These are phyloP conservation scores for Apostichopus californicus DNA, from an alignment of 35 echinoderm and acorn worm genomes.

Conservation along the genomic window DNA sequence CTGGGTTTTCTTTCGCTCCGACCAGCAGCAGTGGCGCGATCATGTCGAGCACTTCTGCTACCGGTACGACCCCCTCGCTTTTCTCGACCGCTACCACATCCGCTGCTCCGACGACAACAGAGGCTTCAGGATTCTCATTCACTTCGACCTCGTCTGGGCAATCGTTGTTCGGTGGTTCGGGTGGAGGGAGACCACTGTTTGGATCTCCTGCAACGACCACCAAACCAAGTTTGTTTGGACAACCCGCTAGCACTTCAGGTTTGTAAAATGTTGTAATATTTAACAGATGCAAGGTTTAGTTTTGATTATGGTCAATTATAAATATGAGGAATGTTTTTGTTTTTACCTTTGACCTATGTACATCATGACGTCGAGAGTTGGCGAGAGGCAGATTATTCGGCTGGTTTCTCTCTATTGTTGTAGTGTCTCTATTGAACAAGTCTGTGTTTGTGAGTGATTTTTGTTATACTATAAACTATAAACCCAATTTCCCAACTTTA, in stretches of 20 bases:
- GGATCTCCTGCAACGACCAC: neutral
- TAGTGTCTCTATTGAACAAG: too few species aligned
- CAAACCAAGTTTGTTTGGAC: slow-evolving; percentile 20
- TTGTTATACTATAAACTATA: too few species aligned
- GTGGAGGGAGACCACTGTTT: neutral
- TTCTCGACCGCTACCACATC: neutral
- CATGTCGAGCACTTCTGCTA: neutral
- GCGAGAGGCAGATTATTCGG: too few species aligned
- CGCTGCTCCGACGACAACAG: neutral
- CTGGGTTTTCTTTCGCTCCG: neutral
- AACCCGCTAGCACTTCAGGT: neutral
- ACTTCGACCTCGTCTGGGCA: neutral
- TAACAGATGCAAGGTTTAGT: too few species aligned
- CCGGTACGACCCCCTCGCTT: neutral
- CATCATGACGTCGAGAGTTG: too few species aligned
- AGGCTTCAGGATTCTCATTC: slow-evolving; percentile 40
- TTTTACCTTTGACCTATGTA: too few species aligned
- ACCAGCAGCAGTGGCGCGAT: neutral
- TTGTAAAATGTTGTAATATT: neutral
- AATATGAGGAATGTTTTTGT: too few species aligned
- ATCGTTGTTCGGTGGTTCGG: neutral
- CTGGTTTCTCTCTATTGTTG: too few species aligned
- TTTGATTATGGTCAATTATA: too few species aligned
- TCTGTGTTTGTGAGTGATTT: too few species aligned
- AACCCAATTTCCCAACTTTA: too few species aligned